Conservation (phyloP, 2,113 vertebrate species). For the Corapipo altera region DNA sequence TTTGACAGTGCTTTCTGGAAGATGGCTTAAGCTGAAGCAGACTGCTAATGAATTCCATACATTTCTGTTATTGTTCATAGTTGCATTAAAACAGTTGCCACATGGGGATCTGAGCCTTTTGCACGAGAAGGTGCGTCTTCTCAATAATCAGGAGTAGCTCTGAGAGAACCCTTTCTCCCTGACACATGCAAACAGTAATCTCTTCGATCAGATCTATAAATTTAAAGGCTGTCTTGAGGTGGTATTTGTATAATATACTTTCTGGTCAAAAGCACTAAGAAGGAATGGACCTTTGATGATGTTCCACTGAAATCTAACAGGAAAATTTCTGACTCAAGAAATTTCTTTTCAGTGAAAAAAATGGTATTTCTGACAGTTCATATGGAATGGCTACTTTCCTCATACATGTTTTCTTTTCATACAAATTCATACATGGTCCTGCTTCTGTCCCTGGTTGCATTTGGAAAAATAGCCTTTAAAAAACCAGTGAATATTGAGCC, state of each 20-base stretch:
- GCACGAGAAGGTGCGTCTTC: background rate
- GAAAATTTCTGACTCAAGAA: background rate
- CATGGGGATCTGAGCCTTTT: background rate
- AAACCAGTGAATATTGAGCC: background rate
- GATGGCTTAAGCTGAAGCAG: background rate
- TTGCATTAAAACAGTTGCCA: background rate
- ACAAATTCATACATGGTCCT: rapidly evolving
- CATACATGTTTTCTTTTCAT: background rate
- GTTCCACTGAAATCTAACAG: background rate
- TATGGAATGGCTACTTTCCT: background rate
- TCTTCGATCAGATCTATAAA: background rate
- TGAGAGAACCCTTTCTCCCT: background rate
- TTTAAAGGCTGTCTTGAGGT: background rate
- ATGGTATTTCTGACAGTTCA: background rate
- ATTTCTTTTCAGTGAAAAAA: background rate
- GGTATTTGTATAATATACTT: background rate
- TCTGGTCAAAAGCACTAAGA: background rate
- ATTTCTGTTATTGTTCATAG: background rate
- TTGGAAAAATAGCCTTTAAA: background rate
- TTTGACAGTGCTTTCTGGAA: background rate
- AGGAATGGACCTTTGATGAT: background rate
- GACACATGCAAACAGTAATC: background rate
- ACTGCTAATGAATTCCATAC: background rate
- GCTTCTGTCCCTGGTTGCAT: background rate
- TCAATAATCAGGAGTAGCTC: background rate